Conservation (phyloP, 2,888 invertebrate genomes). For the Leuctra nigra region DNA sequence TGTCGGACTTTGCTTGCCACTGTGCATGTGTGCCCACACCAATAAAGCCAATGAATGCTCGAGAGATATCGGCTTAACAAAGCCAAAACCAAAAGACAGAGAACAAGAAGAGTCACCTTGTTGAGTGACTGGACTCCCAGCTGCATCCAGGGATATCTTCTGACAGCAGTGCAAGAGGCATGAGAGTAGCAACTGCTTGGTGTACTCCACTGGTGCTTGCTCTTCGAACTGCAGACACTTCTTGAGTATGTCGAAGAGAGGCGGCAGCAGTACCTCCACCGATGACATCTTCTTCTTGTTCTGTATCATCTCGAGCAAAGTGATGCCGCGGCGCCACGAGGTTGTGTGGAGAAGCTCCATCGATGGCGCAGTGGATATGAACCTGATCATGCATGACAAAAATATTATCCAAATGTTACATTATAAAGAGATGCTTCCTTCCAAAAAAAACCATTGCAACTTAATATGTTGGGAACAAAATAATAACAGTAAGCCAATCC, state of each 20-base stretch:
- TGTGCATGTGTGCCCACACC: too few relatives aligned
- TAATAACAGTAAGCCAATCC: too few relatives aligned
- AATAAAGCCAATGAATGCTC: too few relatives aligned
- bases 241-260: constrained; percentile 70
- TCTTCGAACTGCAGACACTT: constrained; percentile 59
- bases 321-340: constrained; percentile 73
- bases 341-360: constrained; percentile 55
- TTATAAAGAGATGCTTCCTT: too few relatives aligned
- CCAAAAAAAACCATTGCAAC: too few relatives aligned
- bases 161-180: constrained; percentile 65
- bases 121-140: too few relatives aligned
- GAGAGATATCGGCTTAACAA: too few relatives aligned
- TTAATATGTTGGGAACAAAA: too few relatives aligned
- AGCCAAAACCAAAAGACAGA: too few relatives aligned
- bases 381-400: constrained; percentile 18
- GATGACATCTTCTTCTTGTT: constrained; percentile 72
- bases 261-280: constrained; percentile 58
- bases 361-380: constrained; percentile 38
- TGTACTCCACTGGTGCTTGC: constrained; percentile 76
- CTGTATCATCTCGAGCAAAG: constrained; percentile 77
- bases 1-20: too few relatives aligned
- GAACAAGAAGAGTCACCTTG: too few relatives aligned
- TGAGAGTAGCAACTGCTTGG: constrained; percentile 78
- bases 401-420: too few relatives aligned
- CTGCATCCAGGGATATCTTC: constrained; percentile 44